Evolutionary conservation across 1,140 invertebrate genomes (phyloP).

Genomic region (Drosophila pruinosa): DNA sequence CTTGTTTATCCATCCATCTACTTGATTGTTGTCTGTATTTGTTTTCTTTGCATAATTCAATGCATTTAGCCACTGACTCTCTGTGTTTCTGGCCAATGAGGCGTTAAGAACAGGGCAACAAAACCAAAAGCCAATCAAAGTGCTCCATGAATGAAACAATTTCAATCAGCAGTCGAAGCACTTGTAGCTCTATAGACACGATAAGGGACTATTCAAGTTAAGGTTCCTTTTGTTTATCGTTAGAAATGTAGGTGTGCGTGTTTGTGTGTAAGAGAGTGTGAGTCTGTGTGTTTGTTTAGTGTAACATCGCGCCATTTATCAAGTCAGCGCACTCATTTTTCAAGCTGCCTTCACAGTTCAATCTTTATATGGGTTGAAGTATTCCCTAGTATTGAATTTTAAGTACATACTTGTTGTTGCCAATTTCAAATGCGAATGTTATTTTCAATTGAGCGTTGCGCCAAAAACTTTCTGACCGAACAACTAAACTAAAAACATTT

Average conservation of each 20-base stretch:
- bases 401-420: conserved; percentile 37
- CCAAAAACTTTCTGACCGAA: conserved; percentile 45
- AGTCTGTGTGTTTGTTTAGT: conserved; percentile 34
- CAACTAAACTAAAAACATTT: conserved; percentile 31
- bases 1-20: conserved; percentile 14
- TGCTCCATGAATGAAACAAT: conserved; percentile 27
- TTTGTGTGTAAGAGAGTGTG: neutral
- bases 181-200: conserved; percentile 61
- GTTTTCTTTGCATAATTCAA: conserved; percentile 58
- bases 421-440: conserved; percentile 65
- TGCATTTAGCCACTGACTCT: conserved; percentile 21
- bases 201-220: conserved; percentile 26
- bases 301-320: conserved; percentile 67
- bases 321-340: conserved; percentile 57
- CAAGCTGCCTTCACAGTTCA: conserved; percentile 32
- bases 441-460: conserved; percentile 58
- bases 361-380: neutral
- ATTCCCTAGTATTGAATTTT: conserved; percentile 50
- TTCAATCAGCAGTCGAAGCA: conserved; percentile 47
- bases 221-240: conserved; percentile 30
- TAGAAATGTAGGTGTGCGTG: conserved; percentile 4
- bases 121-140: conserved; percentile 44
- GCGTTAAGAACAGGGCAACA: conserved; percentile 20
- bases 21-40: conserved; percentile 14
- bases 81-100: conserved; percentile 22